phyloP scores from a whole-genome alignment of 2,113 vertebrate species.

The Pterocles burchelli region DNA sequence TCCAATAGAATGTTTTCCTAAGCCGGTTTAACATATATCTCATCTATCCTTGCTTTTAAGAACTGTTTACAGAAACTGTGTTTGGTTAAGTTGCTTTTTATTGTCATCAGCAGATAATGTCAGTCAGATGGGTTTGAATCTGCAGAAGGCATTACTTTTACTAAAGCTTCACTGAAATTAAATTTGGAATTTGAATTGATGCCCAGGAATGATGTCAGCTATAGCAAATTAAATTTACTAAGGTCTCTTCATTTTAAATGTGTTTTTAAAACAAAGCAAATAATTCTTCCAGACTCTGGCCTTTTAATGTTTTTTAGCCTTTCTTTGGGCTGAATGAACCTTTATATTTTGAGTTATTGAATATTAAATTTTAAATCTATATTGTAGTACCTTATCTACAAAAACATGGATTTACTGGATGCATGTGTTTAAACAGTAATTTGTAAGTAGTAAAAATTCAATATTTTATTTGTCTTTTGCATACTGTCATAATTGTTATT shows the following conservation, averaged over 20 bases:
- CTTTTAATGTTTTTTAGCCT: constrained; percentile 34
- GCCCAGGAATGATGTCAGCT: constrained; percentile 65
- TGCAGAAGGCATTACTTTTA: constrained; percentile 56
- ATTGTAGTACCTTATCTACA: background rate
- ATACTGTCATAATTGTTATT: background rate
- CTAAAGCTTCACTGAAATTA: constrained; percentile 55
- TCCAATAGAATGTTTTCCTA: background rate
- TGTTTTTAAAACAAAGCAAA: constrained; percentile 54
- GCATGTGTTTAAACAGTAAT: background rate
- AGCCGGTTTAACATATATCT: background rate
- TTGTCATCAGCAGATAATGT: constrained; percentile 9
- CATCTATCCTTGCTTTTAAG: background rate
- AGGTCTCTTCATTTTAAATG: constrained; percentile 42
- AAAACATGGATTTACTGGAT: background rate
- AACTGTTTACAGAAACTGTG: background rate
- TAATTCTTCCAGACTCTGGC: constrained; percentile 29
- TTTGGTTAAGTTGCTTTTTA: constrained; percentile 37
- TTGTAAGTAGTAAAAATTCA: background rate
- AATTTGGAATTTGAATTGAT: constrained; percentile 61
- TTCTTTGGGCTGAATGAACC: constrained; percentile 1
- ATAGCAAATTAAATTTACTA: constrained; percentile 57
- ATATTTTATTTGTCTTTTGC: background rate
- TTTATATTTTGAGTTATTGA: background rate
- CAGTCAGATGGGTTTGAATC: constrained; percentile 44
- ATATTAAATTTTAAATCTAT: background rate